Evolutionary conservation across 2,888 invertebrate species (phyloP), one percentile per base, ranked within the genome.

Genomic region (Acrobeloides nanus): DNA sequence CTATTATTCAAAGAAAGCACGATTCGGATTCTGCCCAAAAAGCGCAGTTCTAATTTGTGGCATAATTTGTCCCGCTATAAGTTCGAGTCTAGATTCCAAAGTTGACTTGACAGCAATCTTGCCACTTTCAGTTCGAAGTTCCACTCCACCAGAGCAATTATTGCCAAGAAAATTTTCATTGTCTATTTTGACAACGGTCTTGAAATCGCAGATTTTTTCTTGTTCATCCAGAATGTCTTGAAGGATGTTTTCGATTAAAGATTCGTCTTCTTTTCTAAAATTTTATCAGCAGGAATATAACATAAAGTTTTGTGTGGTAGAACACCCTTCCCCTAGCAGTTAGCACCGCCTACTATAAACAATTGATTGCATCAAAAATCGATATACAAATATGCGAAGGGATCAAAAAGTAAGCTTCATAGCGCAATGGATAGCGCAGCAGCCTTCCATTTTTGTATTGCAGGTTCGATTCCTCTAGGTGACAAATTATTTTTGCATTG

Each of bases 21-120:
- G 44, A 48, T 45, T 45, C 21, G 17, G 41, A 20, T 45, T 45
- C 17, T 29, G 47, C 6, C 46, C 46, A 46, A 45, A 45, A 15
- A 45, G 50, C 1, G 46, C 46, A 32, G 46, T 45, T 12, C 46
- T 29, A 27, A 45, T 44, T 46, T 45, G 46, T 23, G 46, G 46
- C 6, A 48, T 35, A 27, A 45, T 45, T 27, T 45, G 46, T 44
- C 15, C 15, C 7, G 46, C 46, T 10, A 45, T 45, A n/a, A 45
- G 40, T 23, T 47, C 48, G 23, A 45, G 31, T 15, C 46, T 17
- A 10, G 46, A 44, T 48, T 45, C 46, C 17, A 45, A 35, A 35
- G 46, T 45, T 2, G 46, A 45, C 1, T 29, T 12, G 21, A 45
- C 46, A 4, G 23, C 12, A 25, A 45, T 45, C 17, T 49, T 45